phyloP scores from a whole-genome alignment of 2,797 vertebrate genomes.

The Sebastolobus altivelis region DNA sequence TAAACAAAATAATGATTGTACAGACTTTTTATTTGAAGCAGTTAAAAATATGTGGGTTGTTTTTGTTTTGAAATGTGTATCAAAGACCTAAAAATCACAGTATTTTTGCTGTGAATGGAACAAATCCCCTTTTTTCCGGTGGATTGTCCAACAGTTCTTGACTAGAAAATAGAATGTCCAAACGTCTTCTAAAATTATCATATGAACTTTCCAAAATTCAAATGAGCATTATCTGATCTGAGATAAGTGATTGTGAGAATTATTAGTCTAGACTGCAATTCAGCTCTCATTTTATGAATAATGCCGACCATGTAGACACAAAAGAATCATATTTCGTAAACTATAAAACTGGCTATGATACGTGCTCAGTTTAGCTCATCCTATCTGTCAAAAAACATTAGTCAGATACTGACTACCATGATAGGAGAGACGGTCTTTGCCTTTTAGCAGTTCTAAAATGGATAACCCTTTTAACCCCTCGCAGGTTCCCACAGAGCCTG shows the following conservation, averaged over 20 bases:
- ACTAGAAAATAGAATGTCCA: not conserved
- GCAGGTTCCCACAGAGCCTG: slow-evolving; percentile 36
- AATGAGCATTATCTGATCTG: not conserved
- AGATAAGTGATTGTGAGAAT: not conserved
- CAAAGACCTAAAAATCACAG: not conserved
- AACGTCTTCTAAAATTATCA: not conserved
- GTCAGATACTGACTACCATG: slow-evolving; percentile 3
- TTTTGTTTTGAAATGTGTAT: not conserved
- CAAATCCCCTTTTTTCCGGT: not conserved
- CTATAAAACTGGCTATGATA: not conserved
- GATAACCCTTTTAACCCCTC: slow-evolving; percentile 47
- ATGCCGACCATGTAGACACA: not conserved
- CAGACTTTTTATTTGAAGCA: not conserved
- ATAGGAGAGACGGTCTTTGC: slow-evolving; percentile 14
- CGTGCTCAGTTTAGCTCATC: not conserved
- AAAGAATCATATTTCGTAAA: not conserved
- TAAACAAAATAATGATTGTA: not conserved
- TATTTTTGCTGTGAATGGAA: not conserved
- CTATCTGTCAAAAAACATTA: slow-evolving; percentile 17
- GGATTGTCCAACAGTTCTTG: not conserved
- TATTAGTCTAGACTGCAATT: not conserved
- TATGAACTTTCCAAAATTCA: not conserved
- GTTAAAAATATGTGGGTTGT: not conserved
- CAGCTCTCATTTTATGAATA: not conserved
- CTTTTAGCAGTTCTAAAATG: slow-evolving; percentile 33